Percentiles rank a stretch among this genome's conserved stretches.
These are phyloP conservation scores for Diadema setosum DNA, from an alignment of 35 echinoderm and acorn worm genomes.

Conservation along the genomic window DNA sequence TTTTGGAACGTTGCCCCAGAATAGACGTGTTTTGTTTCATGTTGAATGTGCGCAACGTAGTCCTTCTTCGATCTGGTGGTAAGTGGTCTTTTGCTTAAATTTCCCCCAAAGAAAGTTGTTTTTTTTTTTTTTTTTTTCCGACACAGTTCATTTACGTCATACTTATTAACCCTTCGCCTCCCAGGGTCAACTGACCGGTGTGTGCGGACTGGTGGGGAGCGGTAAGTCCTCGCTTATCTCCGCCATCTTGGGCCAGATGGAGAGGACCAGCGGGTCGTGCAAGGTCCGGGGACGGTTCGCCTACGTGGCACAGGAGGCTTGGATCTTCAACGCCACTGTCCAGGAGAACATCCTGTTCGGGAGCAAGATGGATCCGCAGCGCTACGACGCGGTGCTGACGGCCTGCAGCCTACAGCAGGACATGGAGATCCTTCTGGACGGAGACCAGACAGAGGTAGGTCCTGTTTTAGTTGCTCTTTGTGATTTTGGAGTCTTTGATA, in stretches of 20 bases:
- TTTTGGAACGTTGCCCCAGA: background rate
- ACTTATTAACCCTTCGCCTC: background rate
- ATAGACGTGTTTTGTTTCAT: background rate
- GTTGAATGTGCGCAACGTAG: background rate
- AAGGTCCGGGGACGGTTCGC: conserved; percentile 73
- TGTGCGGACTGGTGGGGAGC: conserved; percentile 82
- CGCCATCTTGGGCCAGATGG: conserved; percentile 86
- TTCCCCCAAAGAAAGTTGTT: background rate
- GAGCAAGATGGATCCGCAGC: conserved; percentile 49
- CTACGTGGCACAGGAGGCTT: conserved; percentile 83
- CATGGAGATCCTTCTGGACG: conserved; percentile 70
- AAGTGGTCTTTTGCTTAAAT: background rate
- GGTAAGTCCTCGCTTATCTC: conserved; percentile 87
- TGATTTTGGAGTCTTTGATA: background rate
- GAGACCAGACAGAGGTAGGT: conserved; percentile 83
- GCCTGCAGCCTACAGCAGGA: conserved; percentile 69
- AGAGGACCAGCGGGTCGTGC: conserved; percentile 41
- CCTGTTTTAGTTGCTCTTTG: background rate
- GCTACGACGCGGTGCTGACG: conserved; percentile 50
- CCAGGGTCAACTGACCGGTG: conserved; percentile 70
- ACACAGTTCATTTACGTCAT: background rate
- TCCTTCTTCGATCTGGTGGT: background rate
- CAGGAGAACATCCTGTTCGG: conserved; percentile 89
- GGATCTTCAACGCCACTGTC: conserved; percentile 78
- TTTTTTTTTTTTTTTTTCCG: too few relatives aligned